Conservation (phyloP, 2,888 invertebrate genomes). For the Tricholauxania praeusta region DNA sequence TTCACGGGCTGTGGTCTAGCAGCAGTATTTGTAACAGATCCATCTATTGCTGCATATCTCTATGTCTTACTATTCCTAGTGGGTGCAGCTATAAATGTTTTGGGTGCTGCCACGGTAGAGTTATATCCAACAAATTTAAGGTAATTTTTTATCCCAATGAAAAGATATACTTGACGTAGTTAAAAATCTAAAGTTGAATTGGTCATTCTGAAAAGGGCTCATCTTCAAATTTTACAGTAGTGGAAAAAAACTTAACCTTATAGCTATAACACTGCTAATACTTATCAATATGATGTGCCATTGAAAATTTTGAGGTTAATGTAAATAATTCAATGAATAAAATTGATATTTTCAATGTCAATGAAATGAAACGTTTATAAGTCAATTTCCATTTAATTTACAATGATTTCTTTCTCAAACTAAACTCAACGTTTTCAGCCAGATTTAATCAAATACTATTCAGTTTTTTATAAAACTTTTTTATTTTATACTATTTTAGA, state of each 20-base stretch:
- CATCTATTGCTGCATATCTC: conserved; percentile 55
- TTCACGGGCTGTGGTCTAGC: conserved; percentile 54
- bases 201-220: too few species aligned
- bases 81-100: conserved; percentile 56
- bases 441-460: neutral
- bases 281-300: too few species aligned
- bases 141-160: conserved; percentile 49
- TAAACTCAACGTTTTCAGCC: neutral
- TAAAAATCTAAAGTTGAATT: too few species aligned
- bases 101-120: conserved; percentile 61
- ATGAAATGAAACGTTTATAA: too few species aligned
- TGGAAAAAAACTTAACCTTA: too few species aligned
- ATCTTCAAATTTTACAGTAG: too few species aligned
- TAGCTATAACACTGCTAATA: too few species aligned
- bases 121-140: conserved; percentile 63
- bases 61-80: conserved; percentile 54
- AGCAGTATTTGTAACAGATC: conserved; percentile 50
- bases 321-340: too few species aligned
- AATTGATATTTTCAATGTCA: neutral
- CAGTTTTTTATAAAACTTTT: neutral
- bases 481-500: conserved; percentile 53
- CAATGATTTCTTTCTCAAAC: neutral
- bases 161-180: too few species aligned
- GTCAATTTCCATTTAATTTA: too few species aligned
- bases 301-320: too few species aligned